These are phyloP conservation scores for Apamea epomidion DNA, from an alignment of 2,888 invertebrate species.

Conservation along the genomic window DNA sequence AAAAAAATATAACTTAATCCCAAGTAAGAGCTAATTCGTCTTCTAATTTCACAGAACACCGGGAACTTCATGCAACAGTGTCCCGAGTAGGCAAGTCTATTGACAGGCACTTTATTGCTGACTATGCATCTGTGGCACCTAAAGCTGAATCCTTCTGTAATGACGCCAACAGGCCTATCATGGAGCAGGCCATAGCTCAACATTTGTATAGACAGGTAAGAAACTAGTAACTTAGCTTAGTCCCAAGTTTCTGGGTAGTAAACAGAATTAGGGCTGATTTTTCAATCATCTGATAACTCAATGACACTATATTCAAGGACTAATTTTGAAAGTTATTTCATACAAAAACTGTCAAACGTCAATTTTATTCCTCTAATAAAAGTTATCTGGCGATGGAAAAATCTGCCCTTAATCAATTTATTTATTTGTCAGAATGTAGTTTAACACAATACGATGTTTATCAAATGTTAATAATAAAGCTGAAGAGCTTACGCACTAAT, in stretches of 20 bases:
- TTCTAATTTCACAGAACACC: constrained; percentile 78
- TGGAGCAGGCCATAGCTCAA: constrained; percentile 95
- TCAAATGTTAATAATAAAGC: too few species aligned
- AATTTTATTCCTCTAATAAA: too few species aligned
- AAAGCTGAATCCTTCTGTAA: constrained; percentile 95
- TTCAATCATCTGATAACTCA: too few species aligned
- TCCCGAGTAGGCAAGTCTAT: constrained; percentile 99
- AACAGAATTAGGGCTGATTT: background rate
- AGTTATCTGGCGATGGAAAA: too few species aligned
- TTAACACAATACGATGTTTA: too few species aligned
- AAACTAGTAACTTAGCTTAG: background rate
- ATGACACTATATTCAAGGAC: too few species aligned
- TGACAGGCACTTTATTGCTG: constrained; percentile 97
- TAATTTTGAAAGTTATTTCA: too few species aligned
- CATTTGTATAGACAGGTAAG: constrained; percentile 97
- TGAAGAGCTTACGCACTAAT: background rate
- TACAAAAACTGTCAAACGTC: too few species aligned
- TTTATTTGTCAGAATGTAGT: too few species aligned
- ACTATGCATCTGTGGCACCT: constrained; percentile 96
- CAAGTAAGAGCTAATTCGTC: background rate
- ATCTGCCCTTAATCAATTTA: too few species aligned
- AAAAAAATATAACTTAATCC: background rate
- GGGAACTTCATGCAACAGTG: constrained; percentile 90
- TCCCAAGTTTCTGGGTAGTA: background rate
- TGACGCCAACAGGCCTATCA: constrained; percentile 89